Evolutionary conservation across 1,140 invertebrate species (phyloP), one percentile per base, ranked within the genome.

Genomic region (Octopus bimaculoides): DNA sequence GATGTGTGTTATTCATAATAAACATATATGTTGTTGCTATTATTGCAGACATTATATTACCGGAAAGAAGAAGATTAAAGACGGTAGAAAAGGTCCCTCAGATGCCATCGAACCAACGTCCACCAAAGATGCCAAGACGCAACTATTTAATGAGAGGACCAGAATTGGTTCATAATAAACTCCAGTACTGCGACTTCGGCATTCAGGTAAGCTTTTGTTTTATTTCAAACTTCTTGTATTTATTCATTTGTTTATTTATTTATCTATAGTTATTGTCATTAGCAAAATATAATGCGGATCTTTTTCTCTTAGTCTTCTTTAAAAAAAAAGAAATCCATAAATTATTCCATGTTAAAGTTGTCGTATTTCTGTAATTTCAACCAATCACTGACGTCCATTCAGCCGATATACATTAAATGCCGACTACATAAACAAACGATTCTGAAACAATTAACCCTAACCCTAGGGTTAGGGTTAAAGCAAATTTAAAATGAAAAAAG

Each of bases 141-240:
- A 89, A 97, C 0, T 91, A 92, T 53, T 93, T 94, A 53, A 97
- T 98, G 94, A 92, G 96, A 87, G 97, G 97, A 1, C 96, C 96
- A 8, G 97, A 99, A 91, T 66, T 87, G 41, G 85, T 96, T 75
- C 95, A 98, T 83, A 98, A 95, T 87, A 92, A 92, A 75, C 90
- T 99, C 5, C 91, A 95, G 77, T 94, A 97, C 85, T 94, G 95
- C 84, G 96, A 99, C 84, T 99, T 93, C 93, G 97, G 96, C 54
- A 94, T 99, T 83, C 91, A 96, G 88, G 95, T 96, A 92, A 91
- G 92, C 91, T 79, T 75, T 75, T 56, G n/a, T 55, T 41, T 77
- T 41, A 14, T 74, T 79, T 74, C 79, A 79, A 79, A 79, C 74
- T 77, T n/a, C n/a, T 26, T n/a, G n/a, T 61, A 61, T 61, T 61